Base-by-base conservation (phyloP, 1,140 invertebrate species). In the Diabrotica virgifera region DNA sequence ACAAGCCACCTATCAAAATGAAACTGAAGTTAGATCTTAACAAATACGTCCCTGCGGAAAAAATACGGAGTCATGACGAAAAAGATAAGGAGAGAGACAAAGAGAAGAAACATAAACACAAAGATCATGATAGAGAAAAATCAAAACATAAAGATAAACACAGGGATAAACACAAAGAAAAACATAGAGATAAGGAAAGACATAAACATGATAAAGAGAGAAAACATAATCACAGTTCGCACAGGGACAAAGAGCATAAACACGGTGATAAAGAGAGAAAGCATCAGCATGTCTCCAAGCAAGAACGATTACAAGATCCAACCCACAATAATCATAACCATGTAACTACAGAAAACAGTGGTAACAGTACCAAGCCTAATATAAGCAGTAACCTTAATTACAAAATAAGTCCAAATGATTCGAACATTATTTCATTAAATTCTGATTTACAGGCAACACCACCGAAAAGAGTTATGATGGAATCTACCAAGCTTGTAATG, bases 11-110 rank as follows among this genome's bases (percentile, higher is more conserved):
- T 14, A 46, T 70, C 11, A 75, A 72, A 68, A 55, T 71, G 14
- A 72, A 75, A 64, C 69, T 74, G 7, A 72, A 72, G 64, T 37
- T 74, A 12, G 69, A 74, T 67, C 73, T 74, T 56, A 67, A 71
- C 37, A 73, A 73, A 58, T 61, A 67, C 12, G 58, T 56, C 60
- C 38, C 36, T 4, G 46, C 55, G 9, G 58, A 70, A 58, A 62
- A 64, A 55, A 59, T 58, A 40, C 63, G 62, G 37, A 59, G 13
- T 14, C 38, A 72, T n/a, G 53, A 62, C 56, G 56, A 69, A 14
- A 66, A 68, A 54, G 56, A 70, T 59, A 69, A 70, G 52, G 62
- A 68, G 11, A 65, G 65, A 24, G 38, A 65, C 35, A 76, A 68
- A 52, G 61, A 56, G n/a, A 71, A 72, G 52, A 46, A 46, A 46